Evolutionary conservation across 1,140 invertebrate genomes (phyloP), one percentile per base, ranked within the genome.

Genomic region (Neocloeon triangulifer): DNA sequence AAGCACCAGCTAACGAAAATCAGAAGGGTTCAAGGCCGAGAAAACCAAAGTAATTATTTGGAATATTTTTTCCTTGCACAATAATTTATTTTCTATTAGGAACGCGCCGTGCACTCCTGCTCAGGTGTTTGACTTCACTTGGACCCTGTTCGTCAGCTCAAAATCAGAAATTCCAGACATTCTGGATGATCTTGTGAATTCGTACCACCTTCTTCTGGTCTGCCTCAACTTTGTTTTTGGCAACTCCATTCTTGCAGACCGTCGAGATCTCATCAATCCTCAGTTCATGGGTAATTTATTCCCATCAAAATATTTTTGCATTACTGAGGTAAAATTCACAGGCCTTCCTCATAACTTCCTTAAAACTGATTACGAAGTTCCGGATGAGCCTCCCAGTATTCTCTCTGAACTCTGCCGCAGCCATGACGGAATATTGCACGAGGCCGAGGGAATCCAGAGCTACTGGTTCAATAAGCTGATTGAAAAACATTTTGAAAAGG

Each of bases 161-260:
- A 94, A 94, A 56, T 76, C 72, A 35, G 69, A 76, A 42, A 70
- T 79, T 43, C 62, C 73, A 26, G 69, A 71, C 30, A 77, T 84
- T 27, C 77, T 78, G 30, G 75, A 88, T 53, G 88, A 95, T 58
- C 57, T 96, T 37, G 86, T 96, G 1, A 89, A 85, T 49, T 94
- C 85, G 27, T 91, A 85, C 47, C 86, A 95, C 52, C 55, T 95
- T 7, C 58, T 97, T 14, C 53, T 92, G 19, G 79, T 79, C 35
- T 88, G 81, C 51, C 68, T 88, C 41, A 88, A 97, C 60, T 69
- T 88, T 47, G 69, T 92, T 29, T 94, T 75, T 54, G 67, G 62
- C 34, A 94, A 94, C 59, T 77, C 75, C 34, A 56, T 89, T 25
- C 53, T 84, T 41, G 66, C 73, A 28, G 71, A 74, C 41, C 59